Evolutionary conservation across 2,797 vertebrate genomes (phyloP).

Genomic region (Molossus alvarezi): DNA sequence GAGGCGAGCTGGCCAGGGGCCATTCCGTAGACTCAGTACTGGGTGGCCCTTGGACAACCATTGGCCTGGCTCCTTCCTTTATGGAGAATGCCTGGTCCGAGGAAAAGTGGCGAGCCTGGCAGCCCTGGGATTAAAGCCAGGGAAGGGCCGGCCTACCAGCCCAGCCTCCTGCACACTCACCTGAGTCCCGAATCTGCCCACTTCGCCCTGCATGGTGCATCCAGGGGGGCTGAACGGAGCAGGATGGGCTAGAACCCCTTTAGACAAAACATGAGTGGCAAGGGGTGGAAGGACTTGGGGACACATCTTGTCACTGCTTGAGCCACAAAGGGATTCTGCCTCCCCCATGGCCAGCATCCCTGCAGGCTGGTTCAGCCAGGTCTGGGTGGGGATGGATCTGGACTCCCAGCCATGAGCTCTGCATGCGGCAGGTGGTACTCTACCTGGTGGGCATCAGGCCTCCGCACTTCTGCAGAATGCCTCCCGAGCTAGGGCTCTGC

Average conservation of each 20-base stretch:
- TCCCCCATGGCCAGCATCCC: not conserved
- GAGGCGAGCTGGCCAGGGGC: not conserved
- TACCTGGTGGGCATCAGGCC: accelerated
- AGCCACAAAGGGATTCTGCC: not conserved
- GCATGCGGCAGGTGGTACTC: accelerated
- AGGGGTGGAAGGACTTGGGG: not conserved
- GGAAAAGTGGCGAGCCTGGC: not conserved
- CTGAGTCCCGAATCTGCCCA: not conserved
- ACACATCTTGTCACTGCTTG: accelerated
- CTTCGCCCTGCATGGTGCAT: not conserved
- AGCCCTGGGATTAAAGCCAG: not conserved
- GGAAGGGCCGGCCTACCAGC: not conserved
- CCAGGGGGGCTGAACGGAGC: not conserved
- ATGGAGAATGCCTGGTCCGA: not conserved
- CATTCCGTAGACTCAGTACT: not conserved
- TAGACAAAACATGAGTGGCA: not conserved
- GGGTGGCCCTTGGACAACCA: not conserved
- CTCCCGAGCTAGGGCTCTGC: not conserved
- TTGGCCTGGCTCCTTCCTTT: not conserved
- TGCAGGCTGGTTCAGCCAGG: accelerated
- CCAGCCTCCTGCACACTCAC: not conserved
- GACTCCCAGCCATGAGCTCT: not conserved
- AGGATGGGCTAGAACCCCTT: not conserved
- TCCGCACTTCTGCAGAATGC: not conserved
- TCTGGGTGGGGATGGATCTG: no score